Base-by-base conservation (phyloP, 2,888 invertebrate genomes). In the Serripes groenlandicus region DNA sequence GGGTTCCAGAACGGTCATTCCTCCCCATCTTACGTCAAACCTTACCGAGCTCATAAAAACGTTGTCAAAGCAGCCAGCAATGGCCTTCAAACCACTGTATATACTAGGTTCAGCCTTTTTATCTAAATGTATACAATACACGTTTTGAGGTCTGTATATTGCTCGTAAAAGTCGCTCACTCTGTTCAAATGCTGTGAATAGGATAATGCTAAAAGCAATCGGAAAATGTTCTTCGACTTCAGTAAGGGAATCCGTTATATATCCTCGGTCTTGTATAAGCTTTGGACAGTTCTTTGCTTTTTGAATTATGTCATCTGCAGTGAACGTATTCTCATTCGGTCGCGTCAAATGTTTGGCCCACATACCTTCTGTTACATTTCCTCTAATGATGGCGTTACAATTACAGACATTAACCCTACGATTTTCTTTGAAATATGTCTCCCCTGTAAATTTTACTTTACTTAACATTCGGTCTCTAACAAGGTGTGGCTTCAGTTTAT, bases 71-170 rank as follows among this genome's bases (percentile, higher is more conserved):
- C 92, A 91, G 0, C 73, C 56, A 11, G 86, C 83, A 7, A 91
- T 88, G 7, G 68, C 52, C 52, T 32, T 42, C 18, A 90, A 56
- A 4, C 85, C 86, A 0, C 76, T 42, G 26, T 78, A 71, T 32
- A 90, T 78, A 3, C 69, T 62, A 7, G 60, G 30, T 0, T 72
- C 54, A 18, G 89, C 73, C 76, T 89, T 90, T 21, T 35, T 68
- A 75, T 93, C 93, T 3, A 92, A 83, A 75, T 93, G 92, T 32
- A 93, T 83, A 75, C 93, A 93, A 64, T 92, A 92, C 32, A 85
- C 66, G 77, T 93, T 92, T n/a, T 92, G 91, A 4, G 92, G 92
- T 68, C 91, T 73, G 71, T 92, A 93, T 26, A 93, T 90, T 4
- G 90, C 83, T n/a, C 89, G 77, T 0, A 92, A 72, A n/a, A 92